These are phyloP conservation scores for Amiota communis DNA, from an alignment of 2,888 invertebrate genomes.

Conservation along the genomic window DNA sequence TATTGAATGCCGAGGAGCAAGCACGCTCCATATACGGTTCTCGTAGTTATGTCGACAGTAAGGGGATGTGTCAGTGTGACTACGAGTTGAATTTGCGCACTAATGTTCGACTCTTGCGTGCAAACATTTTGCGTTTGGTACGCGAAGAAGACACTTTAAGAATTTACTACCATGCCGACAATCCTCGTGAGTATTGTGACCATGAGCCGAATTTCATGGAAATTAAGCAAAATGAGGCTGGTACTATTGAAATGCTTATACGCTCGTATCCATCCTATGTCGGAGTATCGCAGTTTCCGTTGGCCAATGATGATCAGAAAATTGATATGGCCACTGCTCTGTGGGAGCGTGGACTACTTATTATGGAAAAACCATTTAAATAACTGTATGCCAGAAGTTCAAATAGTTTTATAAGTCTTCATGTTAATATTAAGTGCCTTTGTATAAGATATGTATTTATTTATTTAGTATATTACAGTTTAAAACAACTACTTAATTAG, in stretches of 20 bases:
- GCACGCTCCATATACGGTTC: slow-evolving; percentile 82
- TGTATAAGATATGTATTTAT: too few species aligned
- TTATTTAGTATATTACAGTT: too few species aligned
- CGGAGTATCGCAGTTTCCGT: slow-evolving; percentile 81
- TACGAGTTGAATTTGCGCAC: slow-evolving; percentile 74
- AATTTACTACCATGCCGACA: slow-evolving; percentile 88
- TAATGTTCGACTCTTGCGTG: slow-evolving; percentile 77
- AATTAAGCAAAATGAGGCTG: slow-evolving; percentile 80
- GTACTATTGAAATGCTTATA: slow-evolving; percentile 82
- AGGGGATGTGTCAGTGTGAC: slow-evolving; percentile 73
- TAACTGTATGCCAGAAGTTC: too few species aligned
- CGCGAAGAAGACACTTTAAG: slow-evolving; percentile 74
- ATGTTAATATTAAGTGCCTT: too few species aligned
- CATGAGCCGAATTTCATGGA: slow-evolving; percentile 85
- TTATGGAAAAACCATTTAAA: slow-evolving; percentile 75
- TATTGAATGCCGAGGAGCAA: slow-evolving; percentile 79
- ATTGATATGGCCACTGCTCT: slow-evolving; percentile 81
- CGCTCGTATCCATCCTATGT: slow-evolving; percentile 85
- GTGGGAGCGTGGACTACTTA: slow-evolving; percentile 88
- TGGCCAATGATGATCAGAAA: slow-evolving; percentile 79
- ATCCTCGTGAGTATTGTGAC: slow-evolving; percentile 88
- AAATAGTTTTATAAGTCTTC: too few species aligned
- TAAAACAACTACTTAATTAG: too few species aligned
- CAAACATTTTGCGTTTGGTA: slow-evolving; percentile 77
- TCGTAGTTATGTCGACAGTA: slow-evolving; percentile 79